Evolutionary conservation across 2,888 invertebrate genomes (phyloP), one percentile per base, ranked within the genome.

Genomic region (Andrena hattorfiana): DNA sequence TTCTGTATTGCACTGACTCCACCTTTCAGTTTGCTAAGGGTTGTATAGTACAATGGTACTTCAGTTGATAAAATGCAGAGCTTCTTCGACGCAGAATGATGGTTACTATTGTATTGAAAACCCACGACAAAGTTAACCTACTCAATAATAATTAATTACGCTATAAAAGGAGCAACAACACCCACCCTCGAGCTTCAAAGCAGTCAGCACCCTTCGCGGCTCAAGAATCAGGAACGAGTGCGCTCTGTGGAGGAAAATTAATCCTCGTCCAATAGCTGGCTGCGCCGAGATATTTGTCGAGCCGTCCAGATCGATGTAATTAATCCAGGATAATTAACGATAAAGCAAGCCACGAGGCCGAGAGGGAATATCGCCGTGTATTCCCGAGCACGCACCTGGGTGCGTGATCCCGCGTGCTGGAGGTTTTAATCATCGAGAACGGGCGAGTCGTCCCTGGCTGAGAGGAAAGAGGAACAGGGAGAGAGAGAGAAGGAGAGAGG

Each of bases 251-350:
- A 7, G n/a, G 16, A 26, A 69, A 59, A 74, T 80, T 73, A 80
- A 81, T 80, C 60, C 67, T 26, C 62, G 35, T 64, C 30, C 54
- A 62, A 70, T 70, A 62, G 56, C 77, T 30, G 56, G 30, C 30
- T 28, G 42, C 56, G 30, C 10, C 48, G 28, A 54, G 51, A 63
- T 79, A 73, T 79, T 79, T 72, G 71, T 64, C 83, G 74, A 49
- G 67, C 28, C 42, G n/a, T 42, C 42, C 84, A 66, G 84, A 76
- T 84, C 83, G 79, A 76, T 79, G 83, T 73, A 76, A 84, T 84
- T 83, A 83, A 84, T 83, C 83, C 79, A 32, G 66, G 84, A 69
- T 83, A 83, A 84, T 84, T 83, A 83, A 84, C 76, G 84, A 76
- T 76, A 76, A 84, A 83, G 69, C 83, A 54, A 67, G 80, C 72